phyloP scores from a whole-genome alignment of 2,888 invertebrate species.

The Lochmaea capreae region DNA sequence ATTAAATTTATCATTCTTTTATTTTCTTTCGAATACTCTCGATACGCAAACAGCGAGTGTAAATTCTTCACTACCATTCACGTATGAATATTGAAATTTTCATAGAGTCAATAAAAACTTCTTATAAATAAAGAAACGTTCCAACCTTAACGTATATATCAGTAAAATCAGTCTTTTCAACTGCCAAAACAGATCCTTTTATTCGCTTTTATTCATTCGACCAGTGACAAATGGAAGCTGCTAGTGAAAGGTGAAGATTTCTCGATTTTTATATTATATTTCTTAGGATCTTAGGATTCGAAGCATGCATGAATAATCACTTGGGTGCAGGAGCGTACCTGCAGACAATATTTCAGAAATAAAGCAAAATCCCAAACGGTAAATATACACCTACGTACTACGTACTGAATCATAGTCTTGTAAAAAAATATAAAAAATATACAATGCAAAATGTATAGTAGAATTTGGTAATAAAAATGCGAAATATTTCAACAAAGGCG shows the following conservation, averaged over 20 bases:
- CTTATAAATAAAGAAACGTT: slow-evolving; percentile 48
- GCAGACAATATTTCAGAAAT: neutral
- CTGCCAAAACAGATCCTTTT: slow-evolving; percentile 56
- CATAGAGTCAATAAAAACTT: slow-evolving; percentile 35
- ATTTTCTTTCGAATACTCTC: neutral
- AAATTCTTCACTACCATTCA: neutral
- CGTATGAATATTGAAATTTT: neutral
- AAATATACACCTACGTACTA: too few relatives aligned
- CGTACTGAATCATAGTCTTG: too few relatives aligned
- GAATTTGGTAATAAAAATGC: too few relatives aligned
- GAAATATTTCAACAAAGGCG: too few relatives aligned
- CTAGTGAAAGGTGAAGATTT: slow-evolving; percentile 65
- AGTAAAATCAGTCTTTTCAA: slow-evolving; percentile 57
- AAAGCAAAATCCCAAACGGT: neutral
- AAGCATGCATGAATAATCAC: slow-evolving; percentile 56
- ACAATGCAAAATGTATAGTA: too few relatives aligned
- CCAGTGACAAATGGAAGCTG: slow-evolving; percentile 66
- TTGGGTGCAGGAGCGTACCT: neutral
- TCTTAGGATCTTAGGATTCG: slow-evolving; percentile 47
- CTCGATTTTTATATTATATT: slow-evolving; percentile 61
- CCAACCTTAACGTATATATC: slow-evolving; percentile 56
- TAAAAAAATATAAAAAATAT: too few relatives aligned
- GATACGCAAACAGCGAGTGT: neutral
- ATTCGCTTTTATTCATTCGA: slow-evolving; percentile 55
- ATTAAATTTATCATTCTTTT: neutral